Base-by-base conservation (phyloP, 1,140 invertebrate genomes). In the Papilio aristodemus region DNA sequence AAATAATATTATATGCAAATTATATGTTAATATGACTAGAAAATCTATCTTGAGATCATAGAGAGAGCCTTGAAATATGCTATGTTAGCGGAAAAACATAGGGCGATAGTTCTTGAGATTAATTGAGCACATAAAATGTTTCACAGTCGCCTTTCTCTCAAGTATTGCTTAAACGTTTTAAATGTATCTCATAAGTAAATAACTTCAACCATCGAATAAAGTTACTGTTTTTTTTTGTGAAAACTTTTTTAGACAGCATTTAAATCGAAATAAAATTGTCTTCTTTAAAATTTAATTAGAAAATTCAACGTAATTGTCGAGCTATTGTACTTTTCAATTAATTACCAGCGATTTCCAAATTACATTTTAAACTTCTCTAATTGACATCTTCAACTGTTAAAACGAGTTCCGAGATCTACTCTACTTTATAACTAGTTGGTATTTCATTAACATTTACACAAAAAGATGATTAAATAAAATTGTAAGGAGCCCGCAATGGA, bases 1-100 rank as follows among this genome's bases (percentile, higher is more conserved):
- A 6, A 32, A 70, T 74, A 75, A 68, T 73, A 57, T 58, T 58
- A 27, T 62, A 19, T 19, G 59, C 59, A 62, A 62, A 62, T 54
- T 11, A 19, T 41, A 50, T 76, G 38, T 67, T 25, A 67, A 71
- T 71, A 57, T 69, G n/a, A 43, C 25, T 6, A 17, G 41, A 19
- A 22, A 66, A 36, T 25, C 50, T 67, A 62, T 38, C 59, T 62
- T 38, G 6, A 62, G 36, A 62, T 37, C 36, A 17, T 58, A 32
- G 27, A 1, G 19, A 37, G 59, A 3, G 36, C 7, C 17, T 39
- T 39, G 27, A 19, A 62, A 39, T 36, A 39, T 13, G 59, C 59
- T 62, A 25, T 32, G 57, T 58, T 58, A 4, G 46, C 46, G 11
- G 46, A 25, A 54, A 54, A 54, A 0, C 46, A 1, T 25, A 54